Evolutionary conservation across 2,113 vertebrate genomes (phyloP).

Genomic region (Paedocypris sp.): DNA sequence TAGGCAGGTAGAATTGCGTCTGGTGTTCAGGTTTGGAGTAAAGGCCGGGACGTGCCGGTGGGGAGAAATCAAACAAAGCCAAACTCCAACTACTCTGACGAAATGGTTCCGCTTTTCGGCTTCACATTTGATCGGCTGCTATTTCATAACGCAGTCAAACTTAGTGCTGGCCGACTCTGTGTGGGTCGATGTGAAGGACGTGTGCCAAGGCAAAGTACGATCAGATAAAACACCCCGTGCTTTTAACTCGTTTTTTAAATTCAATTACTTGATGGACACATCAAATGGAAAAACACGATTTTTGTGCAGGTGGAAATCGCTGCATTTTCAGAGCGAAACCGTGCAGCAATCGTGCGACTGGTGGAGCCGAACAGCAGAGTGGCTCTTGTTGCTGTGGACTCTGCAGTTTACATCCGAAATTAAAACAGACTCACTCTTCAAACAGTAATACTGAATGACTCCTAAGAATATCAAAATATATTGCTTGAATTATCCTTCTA

Average conservation of each 20-base stretch:
- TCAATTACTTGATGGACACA: not conserved
- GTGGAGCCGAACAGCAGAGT: constrained; percentile 40
- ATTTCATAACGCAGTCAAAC: constrained; percentile 27
- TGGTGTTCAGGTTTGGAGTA: constrained; percentile 50
- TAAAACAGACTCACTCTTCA: constrained; percentile 49
- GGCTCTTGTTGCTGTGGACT: constrained; percentile 56
- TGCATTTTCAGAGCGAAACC: constrained; percentile 31
- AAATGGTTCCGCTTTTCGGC: constrained; percentile 56
- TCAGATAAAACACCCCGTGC: not conserved
- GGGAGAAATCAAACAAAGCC: constrained; percentile 28
- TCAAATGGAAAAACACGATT: not conserved
- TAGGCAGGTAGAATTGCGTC: no score
- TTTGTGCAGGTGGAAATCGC: constrained; percentile 30
- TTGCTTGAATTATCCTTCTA: not conserved
- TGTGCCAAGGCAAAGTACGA: constrained; percentile 55
- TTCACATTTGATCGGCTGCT: constrained; percentile 61
- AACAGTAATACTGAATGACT: constrained; percentile 49
- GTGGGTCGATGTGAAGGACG: constrained; percentile 53
- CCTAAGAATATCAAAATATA: not conserved
- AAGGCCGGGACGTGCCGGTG: constrained; percentile 47
- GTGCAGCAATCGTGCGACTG: not conserved
- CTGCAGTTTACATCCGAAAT: constrained; percentile 59
- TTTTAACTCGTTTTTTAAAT: not conserved
- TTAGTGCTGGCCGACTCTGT: constrained; percentile 58
- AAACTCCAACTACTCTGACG: constrained; percentile 29